A percentile compares a stretch with the other conserved stretches of the same genome.
Evolutionary conservation across 2,888 invertebrate species (phyloP).

Genomic region (Tinea trinotella): DNA sequence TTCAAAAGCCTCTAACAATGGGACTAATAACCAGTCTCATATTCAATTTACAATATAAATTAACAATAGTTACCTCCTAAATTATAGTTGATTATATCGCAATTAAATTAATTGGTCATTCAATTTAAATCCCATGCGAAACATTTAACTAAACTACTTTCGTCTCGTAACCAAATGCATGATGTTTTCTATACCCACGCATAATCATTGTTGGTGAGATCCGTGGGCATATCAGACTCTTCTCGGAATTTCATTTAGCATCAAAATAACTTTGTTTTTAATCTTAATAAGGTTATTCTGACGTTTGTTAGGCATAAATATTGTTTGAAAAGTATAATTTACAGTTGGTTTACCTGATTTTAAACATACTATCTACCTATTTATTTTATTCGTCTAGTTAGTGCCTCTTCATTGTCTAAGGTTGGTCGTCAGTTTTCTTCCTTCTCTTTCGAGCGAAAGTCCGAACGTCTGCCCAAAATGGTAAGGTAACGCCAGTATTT

Average conservation of each 20-base stretch:
- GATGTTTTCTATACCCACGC: constrained; percentile 27
- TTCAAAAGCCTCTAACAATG: neutral
- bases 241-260: constrained; percentile 5
- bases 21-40: neutral
- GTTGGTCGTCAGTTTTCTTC: too few species aligned
- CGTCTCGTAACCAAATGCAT: constrained; percentile 3
- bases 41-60: neutral
- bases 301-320: too few species aligned
- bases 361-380: too few species aligned
- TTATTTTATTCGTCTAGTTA: too few species aligned
- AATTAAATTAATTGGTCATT: constrained; percentile 12
- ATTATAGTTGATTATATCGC: neutral
- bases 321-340: too few species aligned
- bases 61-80: constrained; percentile 5
- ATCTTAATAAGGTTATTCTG: neutral
- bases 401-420: too few species aligned
- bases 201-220: constrained; percentile 26
- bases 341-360: too few species aligned
- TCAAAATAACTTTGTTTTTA: constrained; percentile 3
- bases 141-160: neutral
- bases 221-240: constrained; percentile 1
- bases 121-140: neutral
- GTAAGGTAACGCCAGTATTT: too few species aligned
- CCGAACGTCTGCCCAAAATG: too few species aligned
- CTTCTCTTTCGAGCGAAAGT: too few species aligned